A percentile compares a stretch with the other conserved stretches of the same genome.
phyloP scores from a whole-genome alignment of 2,797 vertebrate species.

The Rhabdophis nuchalis region DNA sequence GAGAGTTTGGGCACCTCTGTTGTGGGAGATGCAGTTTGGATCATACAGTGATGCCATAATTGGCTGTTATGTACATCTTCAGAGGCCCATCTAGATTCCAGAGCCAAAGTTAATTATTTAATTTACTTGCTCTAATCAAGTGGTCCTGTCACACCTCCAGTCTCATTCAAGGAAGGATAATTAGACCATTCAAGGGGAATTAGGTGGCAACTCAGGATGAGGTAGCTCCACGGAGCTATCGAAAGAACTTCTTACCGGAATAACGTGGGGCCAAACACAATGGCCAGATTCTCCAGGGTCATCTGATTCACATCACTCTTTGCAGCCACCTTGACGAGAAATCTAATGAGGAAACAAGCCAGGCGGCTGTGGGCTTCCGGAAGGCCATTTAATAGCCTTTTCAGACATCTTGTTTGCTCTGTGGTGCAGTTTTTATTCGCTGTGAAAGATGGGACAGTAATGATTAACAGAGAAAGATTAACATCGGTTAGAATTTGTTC shows the following conservation, averaged over 20 bases:
- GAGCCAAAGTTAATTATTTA: not conserved
- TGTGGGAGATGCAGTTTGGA: not conserved
- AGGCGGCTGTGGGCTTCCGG: constrained; percentile 68
- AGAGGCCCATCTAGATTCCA: not conserved
- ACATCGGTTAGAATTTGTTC: not conserved
- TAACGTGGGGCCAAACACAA: constrained; percentile 78
- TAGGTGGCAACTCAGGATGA: not conserved
- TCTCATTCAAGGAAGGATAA: constrained; percentile 20
- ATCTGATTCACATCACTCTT: constrained; percentile 77
- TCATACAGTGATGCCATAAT: not conserved
- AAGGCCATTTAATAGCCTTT: constrained; percentile 64
- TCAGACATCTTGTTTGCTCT: constrained; percentile 64
- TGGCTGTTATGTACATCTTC: not conserved
- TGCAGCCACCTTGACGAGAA: constrained; percentile 73
- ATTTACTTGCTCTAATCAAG: not conserved
- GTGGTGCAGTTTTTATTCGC: constrained; percentile 43
- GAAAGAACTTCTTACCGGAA: constrained; percentile 72
- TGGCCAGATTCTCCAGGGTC: constrained; percentile 77
- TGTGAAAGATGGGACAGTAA: constrained; percentile 4
- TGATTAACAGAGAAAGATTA: not conserved
- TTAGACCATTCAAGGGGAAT: not conserved
- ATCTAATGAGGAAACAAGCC: constrained; percentile 75
- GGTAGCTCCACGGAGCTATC: not conserved
- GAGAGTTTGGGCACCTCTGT: not conserved
- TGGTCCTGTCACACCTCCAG: not conserved